phyloP scores from a whole-genome alignment of 2,797 vertebrate genomes.

The Galagoides demidoff region DNA sequence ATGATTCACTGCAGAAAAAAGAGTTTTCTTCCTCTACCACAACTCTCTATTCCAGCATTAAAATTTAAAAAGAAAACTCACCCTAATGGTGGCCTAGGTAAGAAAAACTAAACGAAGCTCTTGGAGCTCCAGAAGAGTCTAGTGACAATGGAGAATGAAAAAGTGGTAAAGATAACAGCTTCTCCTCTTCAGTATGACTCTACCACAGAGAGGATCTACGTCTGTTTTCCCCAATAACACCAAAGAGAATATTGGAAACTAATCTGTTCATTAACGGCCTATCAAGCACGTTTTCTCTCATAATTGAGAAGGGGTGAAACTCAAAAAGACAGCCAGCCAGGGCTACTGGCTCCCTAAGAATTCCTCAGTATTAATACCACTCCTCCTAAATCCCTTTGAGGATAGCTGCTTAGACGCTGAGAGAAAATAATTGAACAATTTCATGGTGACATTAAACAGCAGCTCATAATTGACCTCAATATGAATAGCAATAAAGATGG shows the following conservation, averaged over 20 bases:
- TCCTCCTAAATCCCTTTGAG: conserved; percentile 80
- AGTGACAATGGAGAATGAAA: neutral
- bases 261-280: conserved; percentile 72
- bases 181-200: conserved; percentile 46
- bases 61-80: conserved; percentile 40
- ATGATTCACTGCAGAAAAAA: neutral
- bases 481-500: conserved; percentile 82
- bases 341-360: conserved; percentile 57
- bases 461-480: conserved; percentile 84
- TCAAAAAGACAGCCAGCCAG: conserved; percentile 68
- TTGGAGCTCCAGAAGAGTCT: neutral
- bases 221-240: conserved; percentile 20
- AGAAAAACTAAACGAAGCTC: conserved; percentile 4
- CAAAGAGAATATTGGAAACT: conserved; percentile 45
- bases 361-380: conserved; percentile 60
- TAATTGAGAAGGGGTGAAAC: conserved; percentile 74
- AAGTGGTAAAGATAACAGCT: neutral
- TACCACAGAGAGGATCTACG: neutral
- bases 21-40: neutral
- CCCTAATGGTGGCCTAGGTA: neutral
- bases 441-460: conserved; percentile 84
- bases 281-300: conserved; percentile 72
- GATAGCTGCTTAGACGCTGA: conserved; percentile 81
- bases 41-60: neutral
- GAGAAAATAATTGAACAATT: conserved; percentile 84